Evolutionary conservation across 2,113 vertebrate genomes (phyloP), one percentile per base, ranked within the genome.

Genomic region (Sylvilagus bachmani): DNA sequence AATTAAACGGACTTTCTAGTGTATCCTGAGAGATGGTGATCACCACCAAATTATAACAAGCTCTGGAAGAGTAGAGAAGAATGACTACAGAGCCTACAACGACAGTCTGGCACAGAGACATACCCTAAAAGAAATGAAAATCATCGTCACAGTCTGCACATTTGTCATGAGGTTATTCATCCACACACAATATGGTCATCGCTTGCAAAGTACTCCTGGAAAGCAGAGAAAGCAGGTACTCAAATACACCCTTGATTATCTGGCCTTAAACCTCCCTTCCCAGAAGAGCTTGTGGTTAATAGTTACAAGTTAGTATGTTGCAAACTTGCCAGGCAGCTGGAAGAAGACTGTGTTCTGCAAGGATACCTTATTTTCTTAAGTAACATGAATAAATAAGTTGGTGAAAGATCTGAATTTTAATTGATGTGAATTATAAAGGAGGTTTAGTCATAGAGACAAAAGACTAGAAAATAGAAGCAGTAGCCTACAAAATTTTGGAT

Each of bases 21-120:
- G 93, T 99, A 93, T 99, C 98, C 14, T 99, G 99, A 22, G 99
- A 99, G 96, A 99, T 97, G 82, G 98, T 98, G 97, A 99, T 98
- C 89, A 99, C 98, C 95, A 99, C 99, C 96, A 99, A 98, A 98
- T 99, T 99, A 95, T 99, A 99, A 95, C 99, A 99, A 95, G 99
- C 99, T 98, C 99, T 99, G 94, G 99, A 99, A 5, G 99, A 99
- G 97, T 99, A 99, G 21, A 99, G 98, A 38, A 99, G 98, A 95
- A 99, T 98, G 1, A 99, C 99, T 38, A 99, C 97, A 11, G 99
- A 99, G 77, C 99, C 99, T 12, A 99, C 98, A 11, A 99, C 98
- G 22, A 99, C 99, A 14, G 99, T 99, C 98, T 99, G 99, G 97
- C 99, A 99, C 96, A 99, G 98, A 31, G 99, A 99, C 27, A 99